A percentile compares a stretch with the other conserved stretches of the same genome.
Conservation (phyloP, 2,888 invertebrate species). For the Archips crataeganus region DNA sequence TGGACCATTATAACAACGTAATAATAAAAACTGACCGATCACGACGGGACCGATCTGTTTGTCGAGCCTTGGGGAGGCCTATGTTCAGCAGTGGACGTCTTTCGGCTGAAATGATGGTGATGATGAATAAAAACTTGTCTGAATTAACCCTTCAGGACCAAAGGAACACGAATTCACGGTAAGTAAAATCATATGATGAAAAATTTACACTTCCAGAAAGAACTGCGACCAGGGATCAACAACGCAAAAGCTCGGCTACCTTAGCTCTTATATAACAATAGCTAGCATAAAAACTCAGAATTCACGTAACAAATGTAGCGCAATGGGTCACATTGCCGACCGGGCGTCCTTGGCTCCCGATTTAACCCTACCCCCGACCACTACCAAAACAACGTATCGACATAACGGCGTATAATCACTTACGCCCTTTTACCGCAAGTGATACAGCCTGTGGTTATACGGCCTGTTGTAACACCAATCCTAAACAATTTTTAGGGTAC, state of each 20-base stretch:
- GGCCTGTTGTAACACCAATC: conserved; percentile 36
- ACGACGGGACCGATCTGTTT: too few species aligned
- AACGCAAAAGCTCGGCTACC: neutral
- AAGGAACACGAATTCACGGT: too few species aligned
- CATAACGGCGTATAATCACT: neutral
- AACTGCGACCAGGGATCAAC: too few species aligned
- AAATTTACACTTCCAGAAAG: too few species aligned
- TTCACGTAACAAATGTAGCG: conserved; percentile 60
- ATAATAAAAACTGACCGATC: too few species aligned
- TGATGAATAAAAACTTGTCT: too few species aligned
- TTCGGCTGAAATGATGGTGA: too few species aligned
- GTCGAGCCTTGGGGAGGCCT: too few species aligned
- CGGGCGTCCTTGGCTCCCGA: conserved; percentile 75
- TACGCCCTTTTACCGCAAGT: conserved; percentile 3
- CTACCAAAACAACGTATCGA: conserved; percentile 17
- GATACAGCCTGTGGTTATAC: neutral
- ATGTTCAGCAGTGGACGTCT: too few species aligned
- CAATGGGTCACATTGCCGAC: conserved; percentile 80
- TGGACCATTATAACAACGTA: too few species aligned
- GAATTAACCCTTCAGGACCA: too few species aligned
- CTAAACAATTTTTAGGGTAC: conserved; percentile 37
- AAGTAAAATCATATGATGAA: too few species aligned
- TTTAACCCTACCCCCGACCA: conserved; percentile 46
- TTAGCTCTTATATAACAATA: conserved; percentile 22
- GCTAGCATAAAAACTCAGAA: conserved; percentile 21